A percentile compares a stretch with the other conserved stretches of the same genome.
These are phyloP conservation scores for Hirudo medicinalis DNA, from an alignment of 1,140 invertebrate genomes.

Conservation along the genomic window DNA sequence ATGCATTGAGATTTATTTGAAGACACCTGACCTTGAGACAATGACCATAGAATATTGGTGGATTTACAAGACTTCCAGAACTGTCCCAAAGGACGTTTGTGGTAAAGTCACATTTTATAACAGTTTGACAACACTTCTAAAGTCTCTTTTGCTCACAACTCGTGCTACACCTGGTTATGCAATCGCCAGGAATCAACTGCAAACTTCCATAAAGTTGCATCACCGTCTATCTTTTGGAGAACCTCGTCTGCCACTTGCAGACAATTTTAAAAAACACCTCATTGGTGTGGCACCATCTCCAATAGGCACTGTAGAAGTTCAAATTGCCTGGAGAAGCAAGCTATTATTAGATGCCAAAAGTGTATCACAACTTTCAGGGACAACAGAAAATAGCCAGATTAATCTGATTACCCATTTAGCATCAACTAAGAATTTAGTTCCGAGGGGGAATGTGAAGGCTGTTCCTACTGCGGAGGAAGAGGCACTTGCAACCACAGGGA, in stretches of 20 bases:
- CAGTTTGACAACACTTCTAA: background rate
- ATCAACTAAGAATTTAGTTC: background rate
- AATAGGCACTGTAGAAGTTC: background rate
- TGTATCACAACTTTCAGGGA: background rate
- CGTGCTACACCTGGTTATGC: background rate
- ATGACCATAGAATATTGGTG: constrained; percentile 8
- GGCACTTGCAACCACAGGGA: background rate
- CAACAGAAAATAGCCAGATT: background rate
- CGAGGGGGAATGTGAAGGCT: no score
- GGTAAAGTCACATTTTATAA: constrained; percentile 6
- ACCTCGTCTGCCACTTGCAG: background rate
- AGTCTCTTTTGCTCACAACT: background rate
- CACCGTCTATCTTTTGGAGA: background rate
- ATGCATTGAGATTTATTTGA: constrained; percentile 6
- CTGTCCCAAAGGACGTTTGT: background rate
- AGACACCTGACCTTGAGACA: background rate
- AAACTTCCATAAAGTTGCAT: background rate
- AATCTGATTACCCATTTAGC: background rate
- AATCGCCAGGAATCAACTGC: background rate
- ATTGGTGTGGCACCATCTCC: background rate
- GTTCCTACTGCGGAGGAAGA: background rate
- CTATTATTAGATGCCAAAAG: constrained; percentile 5
- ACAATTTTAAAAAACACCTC: background rate
- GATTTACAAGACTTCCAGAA: background rate
- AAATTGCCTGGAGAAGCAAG: constrained; percentile 3